A percentile compares a stretch with the other conserved stretches of the same genome.
These are phyloP conservation scores for Sardina pilchardus DNA, from an alignment of 2,113 vertebrate genomes.

Conservation along the genomic window DNA sequence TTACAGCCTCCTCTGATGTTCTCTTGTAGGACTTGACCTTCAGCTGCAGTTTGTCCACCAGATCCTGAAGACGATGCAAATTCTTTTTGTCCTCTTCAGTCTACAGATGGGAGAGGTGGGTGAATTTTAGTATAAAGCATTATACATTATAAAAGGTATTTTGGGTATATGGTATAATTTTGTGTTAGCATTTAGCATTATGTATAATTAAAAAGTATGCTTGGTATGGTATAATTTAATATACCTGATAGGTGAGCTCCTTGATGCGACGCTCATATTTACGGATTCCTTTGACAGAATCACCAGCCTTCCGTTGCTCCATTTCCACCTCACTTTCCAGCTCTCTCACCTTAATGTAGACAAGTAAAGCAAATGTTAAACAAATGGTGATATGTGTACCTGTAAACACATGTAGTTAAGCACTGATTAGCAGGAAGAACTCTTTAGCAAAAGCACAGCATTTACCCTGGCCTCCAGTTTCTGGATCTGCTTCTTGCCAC, in stretches of 20 bases:
- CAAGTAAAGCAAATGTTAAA: neutral
- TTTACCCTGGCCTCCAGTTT: too few relatives aligned
- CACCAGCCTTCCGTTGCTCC: constrained; percentile 66
- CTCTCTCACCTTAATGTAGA: constrained; percentile 70
- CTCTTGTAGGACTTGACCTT: constrained; percentile 82
- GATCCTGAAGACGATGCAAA: constrained; percentile 74
- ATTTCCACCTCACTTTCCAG: constrained; percentile 76
- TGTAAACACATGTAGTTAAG: constrained; percentile 81
- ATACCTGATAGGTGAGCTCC: constrained; percentile 79
- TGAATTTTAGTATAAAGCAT: too few relatives aligned
- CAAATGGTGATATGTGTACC: constrained; percentile 72
- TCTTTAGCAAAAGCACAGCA: too few relatives aligned
- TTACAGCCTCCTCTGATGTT: constrained; percentile 73
- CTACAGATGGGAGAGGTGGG: constrained; percentile 32
- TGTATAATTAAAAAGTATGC: too few relatives aligned
- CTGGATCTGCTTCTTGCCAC: too few relatives aligned
- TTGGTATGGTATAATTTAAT: too few relatives aligned
- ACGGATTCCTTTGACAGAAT: constrained; percentile 77
- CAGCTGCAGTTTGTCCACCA: constrained; percentile 80
- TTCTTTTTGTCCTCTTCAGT: constrained; percentile 81
- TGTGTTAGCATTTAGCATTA: too few relatives aligned
- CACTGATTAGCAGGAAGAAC: too few relatives aligned
- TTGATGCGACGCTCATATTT: constrained; percentile 82
- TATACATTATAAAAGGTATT: too few relatives aligned
- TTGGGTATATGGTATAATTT: too few relatives aligned